These are phyloP conservation scores for Gastrophryne carolinensis DNA, from an alignment of 2,797 vertebrate species.

Conservation along the genomic window DNA sequence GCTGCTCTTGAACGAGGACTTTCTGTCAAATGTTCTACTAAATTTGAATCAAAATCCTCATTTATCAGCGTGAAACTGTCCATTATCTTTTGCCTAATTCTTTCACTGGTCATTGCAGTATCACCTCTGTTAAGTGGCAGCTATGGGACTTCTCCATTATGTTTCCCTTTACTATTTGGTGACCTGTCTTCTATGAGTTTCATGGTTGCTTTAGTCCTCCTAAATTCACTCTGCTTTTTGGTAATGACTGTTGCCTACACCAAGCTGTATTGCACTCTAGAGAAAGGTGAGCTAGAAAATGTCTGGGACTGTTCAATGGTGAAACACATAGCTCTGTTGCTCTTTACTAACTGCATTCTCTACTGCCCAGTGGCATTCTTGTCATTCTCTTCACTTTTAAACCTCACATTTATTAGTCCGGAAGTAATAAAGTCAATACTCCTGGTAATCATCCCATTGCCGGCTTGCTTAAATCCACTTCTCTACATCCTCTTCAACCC, in stretches of 20 bases:
- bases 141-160: conserved; percentile 78
- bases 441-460: conserved; percentile 84
- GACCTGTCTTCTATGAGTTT: conserved; percentile 72
- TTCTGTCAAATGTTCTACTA: conserved; percentile 62
- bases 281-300: conserved; percentile 72
- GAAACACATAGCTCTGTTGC: conserved; percentile 84
- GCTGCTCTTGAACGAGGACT: conserved; percentile 81
- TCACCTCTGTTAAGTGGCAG: conserved; percentile 75
- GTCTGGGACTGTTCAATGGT: conserved; percentile 81
- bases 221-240: conserved; percentile 88
- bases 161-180: conserved; percentile 79
- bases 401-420: conserved; percentile 77
- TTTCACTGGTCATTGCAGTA: conserved; percentile 74
- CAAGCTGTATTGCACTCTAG: conserved; percentile 80
- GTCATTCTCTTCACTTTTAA: conserved; percentile 83
- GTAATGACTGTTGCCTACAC: conserved; percentile 85
- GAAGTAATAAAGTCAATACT: conserved; percentile 84
- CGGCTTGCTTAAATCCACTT: conserved; percentile 87
- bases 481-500: conserved; percentile 91
- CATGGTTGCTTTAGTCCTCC: conserved; percentile 78
- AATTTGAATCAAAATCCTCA: conserved; percentile 64
- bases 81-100: conserved; percentile 68
- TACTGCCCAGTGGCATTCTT: conserved; percentile 88
- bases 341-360: conserved; percentile 89
- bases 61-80: conserved; percentile 58